These are phyloP conservation scores for Apodemia hepburni DNA, from an alignment of 2,888 invertebrate species.

Conservation along the genomic window DNA sequence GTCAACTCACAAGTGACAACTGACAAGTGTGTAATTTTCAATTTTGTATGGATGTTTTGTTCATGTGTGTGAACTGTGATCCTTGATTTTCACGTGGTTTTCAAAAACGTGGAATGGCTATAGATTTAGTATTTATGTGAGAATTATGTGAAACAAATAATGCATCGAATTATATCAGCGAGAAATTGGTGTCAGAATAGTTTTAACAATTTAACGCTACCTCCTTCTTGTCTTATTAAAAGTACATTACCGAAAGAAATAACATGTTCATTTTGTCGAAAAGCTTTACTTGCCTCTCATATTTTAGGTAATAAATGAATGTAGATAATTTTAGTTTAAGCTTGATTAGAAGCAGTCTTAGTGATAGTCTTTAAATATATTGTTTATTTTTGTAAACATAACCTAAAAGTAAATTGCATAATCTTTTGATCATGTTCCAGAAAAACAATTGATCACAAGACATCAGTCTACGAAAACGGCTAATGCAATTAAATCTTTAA, in stretches of 20 bases:
- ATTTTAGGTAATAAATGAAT: slow-evolving; percentile 49
- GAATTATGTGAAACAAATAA: slow-evolving; percentile 44
- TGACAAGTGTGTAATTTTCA: too few species aligned
- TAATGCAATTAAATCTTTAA: slow-evolving; percentile 50
- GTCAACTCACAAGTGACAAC: too few species aligned
- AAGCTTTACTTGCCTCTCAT: slow-evolving; percentile 51
- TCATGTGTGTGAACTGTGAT: background rate
- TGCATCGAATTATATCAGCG: slow-evolving; percentile 68
- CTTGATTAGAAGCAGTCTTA: background rate
- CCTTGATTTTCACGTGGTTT: slow-evolving; percentile 60
- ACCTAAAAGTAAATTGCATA: slow-evolving; percentile 60
- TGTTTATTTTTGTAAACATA: slow-evolving; percentile 37
- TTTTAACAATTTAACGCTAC: slow-evolving; percentile 50
- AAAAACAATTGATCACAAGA: slow-evolving; percentile 48
- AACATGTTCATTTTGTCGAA: slow-evolving; percentile 70
- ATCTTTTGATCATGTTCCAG: slow-evolving; percentile 52
- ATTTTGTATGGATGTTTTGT: background rate
- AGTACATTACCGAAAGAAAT: slow-evolving; percentile 46
- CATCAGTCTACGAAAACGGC: slow-evolving; percentile 69
- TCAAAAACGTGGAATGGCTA: slow-evolving; percentile 48
- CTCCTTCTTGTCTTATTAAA: slow-evolving; percentile 44
- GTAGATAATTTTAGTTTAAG: background rate
- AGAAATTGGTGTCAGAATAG: slow-evolving; percentile 63
- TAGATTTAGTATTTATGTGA: slow-evolving; percentile 33
- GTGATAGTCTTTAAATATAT: background rate